These are phyloP conservation scores for Drosophila trichaetosa DNA, from an alignment of 2,888 invertebrate species.

Conservation along the genomic window DNA sequence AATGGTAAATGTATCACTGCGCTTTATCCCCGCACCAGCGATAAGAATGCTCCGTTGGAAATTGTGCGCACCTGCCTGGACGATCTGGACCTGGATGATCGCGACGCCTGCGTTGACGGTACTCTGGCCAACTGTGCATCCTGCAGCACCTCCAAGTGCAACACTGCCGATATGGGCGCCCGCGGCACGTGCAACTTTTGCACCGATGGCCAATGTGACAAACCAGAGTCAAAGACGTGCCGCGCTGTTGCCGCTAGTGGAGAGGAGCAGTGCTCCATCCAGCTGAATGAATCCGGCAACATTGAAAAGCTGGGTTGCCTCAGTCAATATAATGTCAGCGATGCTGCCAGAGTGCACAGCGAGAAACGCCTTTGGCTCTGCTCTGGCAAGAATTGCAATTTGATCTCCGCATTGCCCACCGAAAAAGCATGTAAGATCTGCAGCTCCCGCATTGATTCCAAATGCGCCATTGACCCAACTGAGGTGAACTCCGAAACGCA, in stretches of 20 bases:
- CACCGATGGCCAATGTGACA: conserved; percentile 67
- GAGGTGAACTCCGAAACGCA: conserved; percentile 26
- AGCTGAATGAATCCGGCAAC: conserved; percentile 53
- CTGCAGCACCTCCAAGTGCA: conserved; percentile 66
- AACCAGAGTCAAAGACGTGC: conserved; percentile 58
- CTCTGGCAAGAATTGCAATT: conserved; percentile 77
- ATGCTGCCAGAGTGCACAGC: conserved; percentile 49
- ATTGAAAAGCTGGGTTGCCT: conserved; percentile 75
- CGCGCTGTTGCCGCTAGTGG: conserved; percentile 58
- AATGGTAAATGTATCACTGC: conserved; percentile 79
- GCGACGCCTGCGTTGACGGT: conserved; percentile 57
- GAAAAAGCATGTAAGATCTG: conserved; percentile 67
- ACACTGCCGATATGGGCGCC: conserved; percentile 66
- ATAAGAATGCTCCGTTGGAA: conserved; percentile 65
- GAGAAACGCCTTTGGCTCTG: conserved; percentile 75
- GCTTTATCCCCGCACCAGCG: conserved; percentile 73
- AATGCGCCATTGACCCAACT: conserved; percentile 70
- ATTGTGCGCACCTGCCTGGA: conserved; percentile 79
- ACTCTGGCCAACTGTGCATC: conserved; percentile 60
- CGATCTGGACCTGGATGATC: conserved; percentile 77
- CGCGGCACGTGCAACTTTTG: conserved; percentile 75
- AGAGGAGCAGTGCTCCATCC: conserved; percentile 76
- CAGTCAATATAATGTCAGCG: conserved; percentile 72
- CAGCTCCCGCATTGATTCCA: conserved; percentile 69
- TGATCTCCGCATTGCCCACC: conserved; percentile 57